Base-by-base conservation (phyloP, 2,113 vertebrate species). In the Crotophaga sulcirostris region DNA sequence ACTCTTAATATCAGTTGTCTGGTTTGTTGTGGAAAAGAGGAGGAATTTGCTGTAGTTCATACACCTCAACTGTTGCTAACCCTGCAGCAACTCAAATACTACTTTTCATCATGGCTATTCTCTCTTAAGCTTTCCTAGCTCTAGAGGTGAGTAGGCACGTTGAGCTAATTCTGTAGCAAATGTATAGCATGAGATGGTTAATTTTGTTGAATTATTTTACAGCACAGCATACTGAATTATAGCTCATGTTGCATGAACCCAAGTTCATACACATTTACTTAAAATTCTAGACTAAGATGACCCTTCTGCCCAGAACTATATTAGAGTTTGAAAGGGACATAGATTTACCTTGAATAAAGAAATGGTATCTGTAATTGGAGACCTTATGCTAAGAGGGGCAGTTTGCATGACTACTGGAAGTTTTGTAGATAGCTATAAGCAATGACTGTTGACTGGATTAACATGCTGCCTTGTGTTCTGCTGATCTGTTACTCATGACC, bases 31-130 rank as follows among this genome's bases (percentile, higher is more conserved):
- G 64, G 86, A 94, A 89, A 92, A 89, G 56, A 76, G 51, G 59
- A 68, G 85, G 63, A 67, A 80, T 92, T 88, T 76, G 60, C 64
- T 94, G 88, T 49, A 84, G 56, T 80, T 93, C 72, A 68, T 76
- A 86, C 72, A 74, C 68, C 63, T 92, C 68, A 60, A 60, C 49
- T 75, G 55, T 84, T 91, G 55, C 75, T 88, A 92, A 68, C 70
- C 67, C 79, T 47, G 17, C 79, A 72, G 85, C 34, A 86, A 54
- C 44, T 85, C 75, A 52, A 88, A 82, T 36, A 56, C 68, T 77
- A 38, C 90, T 94, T 96, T 95, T 91, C 88, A 64, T 34, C 60
- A 24, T 68, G 82, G 56, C 28, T 94, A 13, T 93, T 92, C 72
- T 90, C 82, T 87, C 64, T 94, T 42, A 40, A 83, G 68, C 59